Conservation (phyloP, 2,888 invertebrate genomes). For the Neria commutata region DNA sequence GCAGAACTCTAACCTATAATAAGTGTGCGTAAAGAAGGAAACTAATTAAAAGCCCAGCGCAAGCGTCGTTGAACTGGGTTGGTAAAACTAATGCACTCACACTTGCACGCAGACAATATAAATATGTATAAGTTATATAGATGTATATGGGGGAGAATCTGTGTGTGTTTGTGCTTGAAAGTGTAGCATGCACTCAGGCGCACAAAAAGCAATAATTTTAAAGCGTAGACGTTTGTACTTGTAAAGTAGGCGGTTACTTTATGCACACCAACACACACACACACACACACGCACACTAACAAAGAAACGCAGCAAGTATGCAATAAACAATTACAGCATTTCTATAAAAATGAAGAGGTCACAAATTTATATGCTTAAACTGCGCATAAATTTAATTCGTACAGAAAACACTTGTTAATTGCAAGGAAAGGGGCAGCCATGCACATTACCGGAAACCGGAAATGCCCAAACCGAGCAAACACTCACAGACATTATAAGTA, state of each 20-base stretch:
- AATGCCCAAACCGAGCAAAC: slow-evolving; percentile 54
- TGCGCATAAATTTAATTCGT: not conserved
- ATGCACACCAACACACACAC: not conserved
- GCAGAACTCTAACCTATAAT: not conserved
- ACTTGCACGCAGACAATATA: not conserved
- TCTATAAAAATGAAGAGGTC: no score
- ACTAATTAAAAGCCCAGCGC: slow-evolving; percentile 47
- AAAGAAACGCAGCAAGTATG: not conserved
- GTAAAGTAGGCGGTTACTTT: not conserved
- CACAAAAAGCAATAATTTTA: not conserved
- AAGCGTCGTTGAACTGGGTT: slow-evolving; percentile 1
- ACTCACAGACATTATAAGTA: slow-evolving; percentile 54
- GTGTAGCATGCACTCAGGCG: not conserved
- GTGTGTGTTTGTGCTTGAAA: not conserved
- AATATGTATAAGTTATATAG: not conserved
- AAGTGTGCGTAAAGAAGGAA: slow-evolving; percentile 25
- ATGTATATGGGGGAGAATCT: not conserved
- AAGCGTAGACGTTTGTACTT: not conserved
- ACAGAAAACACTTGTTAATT: slow-evolving; percentile 1
- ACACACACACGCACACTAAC: not conserved
- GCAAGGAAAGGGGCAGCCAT: slow-evolving; percentile 38
- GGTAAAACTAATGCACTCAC: not conserved
- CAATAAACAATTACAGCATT: no score
- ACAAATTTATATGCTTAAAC: no score
- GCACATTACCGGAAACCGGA: slow-evolving; percentile 56